Evolutionary conservation across 1,140 invertebrate species (phyloP), one percentile per base, ranked within the genome.

Genomic region (Choristoneura fumiferana): DNA sequence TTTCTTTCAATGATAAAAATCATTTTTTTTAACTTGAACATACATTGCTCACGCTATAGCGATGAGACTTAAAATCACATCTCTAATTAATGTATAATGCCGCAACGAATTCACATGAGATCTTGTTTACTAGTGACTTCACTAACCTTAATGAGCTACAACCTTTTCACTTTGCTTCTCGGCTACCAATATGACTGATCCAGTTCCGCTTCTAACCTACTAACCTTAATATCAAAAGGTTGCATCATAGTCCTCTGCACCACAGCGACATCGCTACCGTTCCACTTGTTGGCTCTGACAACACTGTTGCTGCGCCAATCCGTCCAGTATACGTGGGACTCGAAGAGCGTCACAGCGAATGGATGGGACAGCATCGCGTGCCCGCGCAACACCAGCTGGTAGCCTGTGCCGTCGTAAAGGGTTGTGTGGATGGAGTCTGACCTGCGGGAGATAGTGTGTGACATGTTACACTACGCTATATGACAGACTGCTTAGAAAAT

Each of bases 281-380:
- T 94, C 94, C 89, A 92, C 84, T 96, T 96, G 70, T 94, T 93
- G 4, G 94, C 95, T 53, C 93, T 82, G 57, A 95, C 91, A 8
- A 96, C 91, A 63, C 76, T 76, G 66, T 94, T 93, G 2, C 92
- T 93, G n/a, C 94, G 88, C 95, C 95, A 96, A 76, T 97, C 98
- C 0, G 97, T 98, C 96, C 98, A 98, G 86, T 97, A 99, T 0
- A 99, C 92, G 75, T 95, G 94, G 65, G 96, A 94, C 70, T 95
- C 94, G 62, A 93, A 94, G 12, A 95, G 91, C 0, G 95, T 94
- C 8, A 98, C 92, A n/a, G 96, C 95, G 89, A 96, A 98, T 0
- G 97, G 97, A 90, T 99, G 98, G 15, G 94, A 93, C 10, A 98
- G 84, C 17, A 92, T 92, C 38, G 94, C 93, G 60, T 92, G 91